A percentile compares a stretch with the other conserved stretches of the same genome.
These are phyloP conservation scores for Agonopterix arenella DNA, from an alignment of 2,888 invertebrate genomes.

Conservation along the genomic window DNA sequence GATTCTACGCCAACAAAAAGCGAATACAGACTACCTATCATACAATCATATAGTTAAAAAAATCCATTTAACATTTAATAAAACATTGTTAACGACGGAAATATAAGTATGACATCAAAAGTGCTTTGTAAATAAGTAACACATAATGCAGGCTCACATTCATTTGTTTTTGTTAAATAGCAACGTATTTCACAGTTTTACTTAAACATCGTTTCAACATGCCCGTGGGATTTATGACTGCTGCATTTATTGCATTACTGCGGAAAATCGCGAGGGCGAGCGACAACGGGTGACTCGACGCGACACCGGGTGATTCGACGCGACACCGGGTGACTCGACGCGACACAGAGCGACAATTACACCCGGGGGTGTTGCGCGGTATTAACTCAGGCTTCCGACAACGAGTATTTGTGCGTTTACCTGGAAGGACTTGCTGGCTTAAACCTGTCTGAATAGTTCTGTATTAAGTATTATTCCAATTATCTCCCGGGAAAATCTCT, in stretches of 20 bases:
- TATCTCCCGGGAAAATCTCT: too few relatives aligned
- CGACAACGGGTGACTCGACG: not conserved
- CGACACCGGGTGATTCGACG: not conserved
- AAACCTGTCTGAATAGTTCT: too few relatives aligned
- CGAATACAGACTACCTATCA: too few relatives aligned
- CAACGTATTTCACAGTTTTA: constrained; percentile 19
- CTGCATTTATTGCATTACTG: constrained; percentile 10
- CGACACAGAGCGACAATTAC: not conserved
- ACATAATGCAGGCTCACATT: not conserved
- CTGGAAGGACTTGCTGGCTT: too few relatives aligned
- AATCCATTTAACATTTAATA: too few relatives aligned
- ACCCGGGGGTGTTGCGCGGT: too few relatives aligned
- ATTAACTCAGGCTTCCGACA: too few relatives aligned
- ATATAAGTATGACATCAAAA: not conserved
- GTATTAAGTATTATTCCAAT: too few relatives aligned
- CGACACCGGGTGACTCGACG: not conserved
- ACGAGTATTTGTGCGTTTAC: too few relatives aligned
- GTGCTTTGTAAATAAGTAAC: not conserved
- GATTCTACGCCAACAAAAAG: too few relatives aligned
- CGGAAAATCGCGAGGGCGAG: not conserved
- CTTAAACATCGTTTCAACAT: constrained; percentile 7
- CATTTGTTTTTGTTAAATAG: constrained; percentile 9
- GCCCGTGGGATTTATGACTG: constrained; percentile 17
- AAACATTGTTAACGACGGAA: too few relatives aligned
- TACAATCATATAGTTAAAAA: too few relatives aligned